Evolutionary conservation across 2,888 invertebrate genomes (phyloP), one percentile per base, ranked within the genome.

Genomic region (Lapara coniferarum): DNA sequence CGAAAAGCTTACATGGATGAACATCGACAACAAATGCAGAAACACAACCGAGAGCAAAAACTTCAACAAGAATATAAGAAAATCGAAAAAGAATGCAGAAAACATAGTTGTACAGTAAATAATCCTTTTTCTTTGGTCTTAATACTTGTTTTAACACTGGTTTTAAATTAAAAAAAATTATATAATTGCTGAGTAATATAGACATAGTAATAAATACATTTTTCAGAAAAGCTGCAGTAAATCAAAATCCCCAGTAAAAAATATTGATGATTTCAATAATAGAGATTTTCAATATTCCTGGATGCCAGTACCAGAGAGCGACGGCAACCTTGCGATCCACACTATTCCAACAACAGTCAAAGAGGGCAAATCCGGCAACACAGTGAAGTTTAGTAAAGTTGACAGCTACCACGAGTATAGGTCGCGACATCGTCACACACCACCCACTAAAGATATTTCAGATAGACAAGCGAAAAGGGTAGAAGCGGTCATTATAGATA

Each of bases 271-370:
- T 25, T 82, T 81, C 58, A 78, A 81, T 37, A 76, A 71, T 30
- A 81, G 79, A 69, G 87, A 90, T 71, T 85, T 89, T 59, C 86
- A 91, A 74, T 93, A 93, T 72, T 91, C 93, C 10, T 93, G 93
- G 93, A 89, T 93, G 90, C 93, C 93, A 7, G 90, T 92, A 0
- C 93, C 93, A 0, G 93, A 93, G n/a, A 81, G 87, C 66, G 92
- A 92, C 68, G 81, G 82, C 2, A 89, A 83, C 67, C 83, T 92
- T 0, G 89, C 88, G 12, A 83, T 92, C 13, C 93, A 93, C 72
- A 86, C 90, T 2, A 88, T 93, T 75, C 89, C 92, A 1, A 89
- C 85, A 10, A 78, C 81, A 25, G 72, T 84, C 1, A 85, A 82
- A 66, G 85, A 83, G 63, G 80, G 81, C 0, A 90, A 87, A 71